phyloP scores from a whole-genome alignment of 2,113 vertebrate species.

The Gyps fulvus region DNA sequence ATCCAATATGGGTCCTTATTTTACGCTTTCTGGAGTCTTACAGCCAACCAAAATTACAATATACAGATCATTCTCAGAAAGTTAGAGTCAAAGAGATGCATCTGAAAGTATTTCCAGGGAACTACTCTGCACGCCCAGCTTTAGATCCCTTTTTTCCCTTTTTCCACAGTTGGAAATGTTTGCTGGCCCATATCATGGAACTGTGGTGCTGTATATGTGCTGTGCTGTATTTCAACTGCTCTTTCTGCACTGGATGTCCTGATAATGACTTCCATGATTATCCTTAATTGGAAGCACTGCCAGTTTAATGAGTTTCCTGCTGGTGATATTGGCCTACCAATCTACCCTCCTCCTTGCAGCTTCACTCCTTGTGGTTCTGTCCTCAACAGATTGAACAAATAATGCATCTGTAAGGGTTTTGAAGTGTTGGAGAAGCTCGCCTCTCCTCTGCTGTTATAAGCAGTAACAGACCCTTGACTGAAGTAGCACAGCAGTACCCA shows the following conservation, averaged over 20 bases:
- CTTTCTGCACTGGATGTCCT: neutral
- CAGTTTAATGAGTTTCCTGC: neutral
- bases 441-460: neutral
- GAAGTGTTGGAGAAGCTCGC: neutral
- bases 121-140: neutral
- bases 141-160: neutral
- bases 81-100: neutral
- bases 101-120: neutral
- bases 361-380: neutral
- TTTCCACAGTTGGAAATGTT: neutral
- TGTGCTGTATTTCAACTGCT: neutral
- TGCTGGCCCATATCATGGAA: neutral
- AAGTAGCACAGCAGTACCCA: neutral
- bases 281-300: neutral
- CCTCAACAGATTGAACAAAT: neutral
- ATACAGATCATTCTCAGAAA: neutral
- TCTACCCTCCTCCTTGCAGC: neutral
- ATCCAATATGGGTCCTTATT: neutral
- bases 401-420: neutral
- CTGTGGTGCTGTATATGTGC: neutral
- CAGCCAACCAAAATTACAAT: neutral
- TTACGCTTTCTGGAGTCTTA: neutral
- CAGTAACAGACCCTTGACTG: neutral
- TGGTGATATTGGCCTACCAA: neutral
- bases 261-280: neutral